Percentiles rank a stretch among this genome's conserved stretches.
Evolutionary conservation across 2,113 vertebrate species (phyloP).

Genomic region (Zapornia atra): DNA sequence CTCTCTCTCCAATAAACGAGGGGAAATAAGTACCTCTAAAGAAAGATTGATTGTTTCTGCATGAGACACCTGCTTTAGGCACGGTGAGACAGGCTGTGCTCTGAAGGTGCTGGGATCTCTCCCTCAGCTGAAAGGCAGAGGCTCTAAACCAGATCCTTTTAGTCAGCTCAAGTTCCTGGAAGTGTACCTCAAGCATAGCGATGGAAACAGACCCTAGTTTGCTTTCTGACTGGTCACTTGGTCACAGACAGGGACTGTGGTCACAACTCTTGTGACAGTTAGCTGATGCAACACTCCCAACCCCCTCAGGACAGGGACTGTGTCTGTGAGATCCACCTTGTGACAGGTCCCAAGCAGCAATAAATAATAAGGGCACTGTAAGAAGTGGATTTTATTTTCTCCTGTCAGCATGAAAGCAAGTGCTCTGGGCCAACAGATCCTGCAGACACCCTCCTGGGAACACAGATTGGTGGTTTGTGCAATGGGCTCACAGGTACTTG

Average conservation of each 20-base stretch:
- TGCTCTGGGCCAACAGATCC: background rate
- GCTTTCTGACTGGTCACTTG: background rate
- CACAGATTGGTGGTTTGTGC: background rate
- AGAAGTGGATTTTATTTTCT: background rate
- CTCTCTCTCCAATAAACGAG: background rate
- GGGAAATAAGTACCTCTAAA: background rate
- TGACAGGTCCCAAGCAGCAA: background rate
- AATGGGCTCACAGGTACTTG: background rate
- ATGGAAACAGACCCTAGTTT: background rate
- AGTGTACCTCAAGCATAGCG: background rate
- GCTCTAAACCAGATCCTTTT: background rate
- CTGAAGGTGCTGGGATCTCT: background rate
- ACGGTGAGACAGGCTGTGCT: rapidly evolving
- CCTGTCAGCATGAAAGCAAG: background rate
- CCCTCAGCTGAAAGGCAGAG: background rate
- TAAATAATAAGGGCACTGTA: background rate
- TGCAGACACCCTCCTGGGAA: background rate
- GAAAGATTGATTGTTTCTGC: background rate
- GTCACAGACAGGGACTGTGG: background rate
- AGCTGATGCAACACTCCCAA: background rate
- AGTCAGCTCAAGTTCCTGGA: background rate
- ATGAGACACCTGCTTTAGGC: background rate
- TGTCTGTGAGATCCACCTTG: background rate
- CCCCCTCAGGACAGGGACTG: background rate
- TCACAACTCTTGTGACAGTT: background rate